Conservation (phyloP, 1,140 invertebrate species). For the Anthonomus grandis region DNA sequence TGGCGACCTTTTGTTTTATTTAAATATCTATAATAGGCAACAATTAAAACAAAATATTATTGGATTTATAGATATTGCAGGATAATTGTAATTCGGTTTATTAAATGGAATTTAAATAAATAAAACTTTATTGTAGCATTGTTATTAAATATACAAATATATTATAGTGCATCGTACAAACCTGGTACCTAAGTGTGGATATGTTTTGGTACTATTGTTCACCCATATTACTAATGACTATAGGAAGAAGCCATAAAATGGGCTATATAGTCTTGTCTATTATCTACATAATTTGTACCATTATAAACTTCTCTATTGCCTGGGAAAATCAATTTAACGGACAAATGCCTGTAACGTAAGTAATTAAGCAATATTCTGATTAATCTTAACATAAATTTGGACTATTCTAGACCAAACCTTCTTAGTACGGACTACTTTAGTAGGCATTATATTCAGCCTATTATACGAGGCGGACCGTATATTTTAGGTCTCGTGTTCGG, state of each 20-base stretch:
- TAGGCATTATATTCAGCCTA: slow-evolving; percentile 29
- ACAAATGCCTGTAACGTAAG: slow-evolving; percentile 34
- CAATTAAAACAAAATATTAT: no score
- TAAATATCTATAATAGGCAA: no score
- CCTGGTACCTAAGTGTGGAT: slow-evolving; percentile 65
- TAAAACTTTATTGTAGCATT: not conserved
- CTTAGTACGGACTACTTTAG: slow-evolving; percentile 27
- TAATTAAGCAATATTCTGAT: not conserved
- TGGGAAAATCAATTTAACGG: slow-evolving; percentile 35
- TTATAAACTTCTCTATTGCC: slow-evolving; percentile 33
- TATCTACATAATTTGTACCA: slow-evolving; percentile 29
- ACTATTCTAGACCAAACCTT: not conserved
- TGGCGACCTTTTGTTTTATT: no score
- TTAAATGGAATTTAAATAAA: not conserved
- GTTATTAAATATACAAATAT: not conserved
- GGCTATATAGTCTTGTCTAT: slow-evolving; percentile 27
- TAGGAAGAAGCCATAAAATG: slow-evolving; percentile 38
- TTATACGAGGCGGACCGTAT: slow-evolving; percentile 31
- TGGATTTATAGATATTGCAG: no score
- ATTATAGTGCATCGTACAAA: slow-evolving; percentile 58
- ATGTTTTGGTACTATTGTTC: slow-evolving; percentile 60
- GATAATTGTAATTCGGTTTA: no score
- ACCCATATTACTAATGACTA: slow-evolving; percentile 53
- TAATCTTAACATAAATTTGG: not conserved
- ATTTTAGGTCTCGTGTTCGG: slow-evolving; percentile 34